Evolutionary conservation across 2,888 invertebrate species (phyloP), one percentile per base, ranked within the genome.

Genomic region (Scrobipalpa costella): DNA sequence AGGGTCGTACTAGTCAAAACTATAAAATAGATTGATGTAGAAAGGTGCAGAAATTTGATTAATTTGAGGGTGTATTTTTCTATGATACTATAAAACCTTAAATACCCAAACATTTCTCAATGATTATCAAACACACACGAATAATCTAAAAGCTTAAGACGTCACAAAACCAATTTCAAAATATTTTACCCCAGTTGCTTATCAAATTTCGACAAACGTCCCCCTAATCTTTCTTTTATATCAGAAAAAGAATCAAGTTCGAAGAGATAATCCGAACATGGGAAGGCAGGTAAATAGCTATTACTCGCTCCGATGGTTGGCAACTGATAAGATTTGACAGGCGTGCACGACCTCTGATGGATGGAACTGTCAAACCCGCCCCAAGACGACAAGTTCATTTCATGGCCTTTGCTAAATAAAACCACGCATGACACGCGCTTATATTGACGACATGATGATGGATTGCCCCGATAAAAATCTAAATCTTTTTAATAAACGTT

Each of bases 241-340:
- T 80, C 77, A 72, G 70, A 71, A 78, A 84, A 84, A 83, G 83
- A 84, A 87, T 84, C 84, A 83, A 83, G 83, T 82, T 80, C 80
- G 76, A 75, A 76, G 77, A 79, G 83, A 88, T 88, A 85, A 90
- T 89, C 85, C 81, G 79, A 77, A 80, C 78, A 79, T 72, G 78
- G 77, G 75, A 76, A 72, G 74, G 75, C 76, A 69, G 90, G 90
- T 90, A 90, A 90, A 86, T 90, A 90, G 88, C 90, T 89, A 91
- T 91, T 89, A 90, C 80, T 64, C 88, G 90, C 88, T 88, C 83
- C 87, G 78, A 69, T 87, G 90, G 75, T 65, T 77, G 78, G 73
- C 71, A 70, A 70, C 69, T 78, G 90, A 89, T 89, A 86, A 84
- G 83, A 81, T 83, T 81, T 85, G 89, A 89, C 86, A 85, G 73